Evolutionary conservation across 2,113 vertebrate species (phyloP), one percentile per base, ranked within the genome.

Genomic region (Saccopteryx bilineata): DNA sequence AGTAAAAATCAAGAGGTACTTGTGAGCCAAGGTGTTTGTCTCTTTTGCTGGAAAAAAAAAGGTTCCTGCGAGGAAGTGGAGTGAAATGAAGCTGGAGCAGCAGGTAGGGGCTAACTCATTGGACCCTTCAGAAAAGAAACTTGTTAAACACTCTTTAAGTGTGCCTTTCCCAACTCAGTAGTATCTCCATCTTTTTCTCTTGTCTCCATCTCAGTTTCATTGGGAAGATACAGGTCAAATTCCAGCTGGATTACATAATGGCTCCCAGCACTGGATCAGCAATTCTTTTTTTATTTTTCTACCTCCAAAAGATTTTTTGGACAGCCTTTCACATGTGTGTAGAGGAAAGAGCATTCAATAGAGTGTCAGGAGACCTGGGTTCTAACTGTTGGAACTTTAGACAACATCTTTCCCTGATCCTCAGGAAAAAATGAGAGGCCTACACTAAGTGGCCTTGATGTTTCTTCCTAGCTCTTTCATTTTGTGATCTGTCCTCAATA

Each of bases 181-280:
- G 8, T 74, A 66, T 87, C 75, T 86, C 75, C 39, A 24, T 95
- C 74, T 83, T 61, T 74, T 95, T 81, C 46, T 52, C 15, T 96
- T 58, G 56, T 85, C 61, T 91, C 71, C 21, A 24, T 90, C 89
- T 83, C 79, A 66, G 61, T 90, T 96, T 96, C 76, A 69, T 79
- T 61, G 75, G 72, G 74, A 94, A 72, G 78, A 63, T 85, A 95
- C 83, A 69, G 60, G 91, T 92, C 94, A 88, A 71, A 96, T 91
- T 93, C 86, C 91, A 95, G 78, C 78, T 94, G 72, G 26, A 82
- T 91, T 74, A 87, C 79, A 85, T 60, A 81, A 88, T 76, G 58
- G 58, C 56, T 76, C 69, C 85, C 71, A 86, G 88, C 24, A 58
- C 31, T 85, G 56, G 58, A 81, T 87, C 52, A 75, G 89, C 72